A percentile compares a stretch with the other conserved stretches of the same genome.
Evolutionary conservation across 2,888 invertebrate species (phyloP).

Genomic region (Antheraea assamensis): DNA sequence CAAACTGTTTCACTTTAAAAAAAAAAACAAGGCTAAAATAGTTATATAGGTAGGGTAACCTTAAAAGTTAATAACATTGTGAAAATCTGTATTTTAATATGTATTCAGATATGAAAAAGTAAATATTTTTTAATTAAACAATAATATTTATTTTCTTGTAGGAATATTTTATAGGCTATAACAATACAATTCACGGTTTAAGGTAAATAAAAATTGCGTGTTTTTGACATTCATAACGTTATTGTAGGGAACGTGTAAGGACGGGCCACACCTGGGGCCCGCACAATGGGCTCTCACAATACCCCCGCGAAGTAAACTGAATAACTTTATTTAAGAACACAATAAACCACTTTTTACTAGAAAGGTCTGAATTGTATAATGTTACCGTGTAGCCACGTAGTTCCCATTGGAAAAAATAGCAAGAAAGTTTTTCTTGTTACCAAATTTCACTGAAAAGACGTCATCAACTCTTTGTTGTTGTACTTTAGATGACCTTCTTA

Average conservation of each 20-base stretch:
- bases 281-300: constrained; percentile 71
- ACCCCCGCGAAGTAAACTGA: constrained; percentile 69
- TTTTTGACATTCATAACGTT: constrained; percentile 78
- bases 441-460: constrained; percentile 2
- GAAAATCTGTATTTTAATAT: background rate
- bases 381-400: constrained; percentile 50
- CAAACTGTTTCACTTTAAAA: too few relatives aligned
- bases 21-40: too few relatives aligned
- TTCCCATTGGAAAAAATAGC: constrained; percentile 55
- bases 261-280: constrained; percentile 65
- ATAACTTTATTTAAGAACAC: constrained; percentile 80
- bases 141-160: constrained; percentile 28
- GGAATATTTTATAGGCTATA: constrained; percentile 51
- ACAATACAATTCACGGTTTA: constrained; percentile 56
- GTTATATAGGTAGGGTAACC: too few relatives aligned
- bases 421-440: constrained; percentile 37
- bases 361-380: constrained; percentile 66
- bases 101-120: constrained; percentile 2
- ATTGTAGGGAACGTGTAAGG: constrained; percentile 65
- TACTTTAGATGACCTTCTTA: background rate
- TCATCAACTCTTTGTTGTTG: background rate
- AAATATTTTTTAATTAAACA: background rate
- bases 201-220: constrained; percentile 71
- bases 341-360: constrained; percentile 78
- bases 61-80: too few relatives aligned